Conservation (phyloP, 1,140 invertebrate genomes). For the Ostrea denselamellosa region DNA sequence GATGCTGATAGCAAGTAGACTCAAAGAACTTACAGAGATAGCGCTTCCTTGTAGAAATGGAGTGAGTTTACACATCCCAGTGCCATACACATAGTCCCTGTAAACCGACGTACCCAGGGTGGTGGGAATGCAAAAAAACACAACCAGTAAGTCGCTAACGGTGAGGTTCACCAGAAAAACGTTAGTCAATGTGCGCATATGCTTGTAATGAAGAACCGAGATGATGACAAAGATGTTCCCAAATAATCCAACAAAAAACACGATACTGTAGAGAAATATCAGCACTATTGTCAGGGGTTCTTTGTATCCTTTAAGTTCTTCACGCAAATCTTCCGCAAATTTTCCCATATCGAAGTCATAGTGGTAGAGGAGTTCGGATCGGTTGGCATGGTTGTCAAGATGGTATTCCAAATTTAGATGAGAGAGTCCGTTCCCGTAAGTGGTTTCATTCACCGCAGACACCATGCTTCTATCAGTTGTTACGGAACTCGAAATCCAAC, state of each 20-base stretch:
- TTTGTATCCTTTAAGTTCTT: constrained; percentile 51
- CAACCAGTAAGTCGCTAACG: constrained; percentile 88
- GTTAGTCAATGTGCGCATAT: constrained; percentile 88
- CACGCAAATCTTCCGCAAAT: constrained; percentile 25
- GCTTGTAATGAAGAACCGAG: constrained; percentile 67
- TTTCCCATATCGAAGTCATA: neutral
- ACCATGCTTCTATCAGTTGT: neutral
- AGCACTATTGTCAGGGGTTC: constrained; percentile 62
- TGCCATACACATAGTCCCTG: constrained; percentile 91
- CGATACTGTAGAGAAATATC: constrained; percentile 82
- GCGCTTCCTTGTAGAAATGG: constrained; percentile 72
- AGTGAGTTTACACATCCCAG: constrained; percentile 82
- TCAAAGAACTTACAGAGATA: constrained; percentile 73
- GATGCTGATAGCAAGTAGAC: constrained; percentile 73
- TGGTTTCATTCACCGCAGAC: neutral
- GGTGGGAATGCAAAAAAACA: constrained; percentile 89
- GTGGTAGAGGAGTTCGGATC: neutral
- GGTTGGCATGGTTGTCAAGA: neutral
- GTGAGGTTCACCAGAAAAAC: constrained; percentile 91
- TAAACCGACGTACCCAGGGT: constrained; percentile 90
- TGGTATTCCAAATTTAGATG: neutral
- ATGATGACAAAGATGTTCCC: constrained; percentile 92
- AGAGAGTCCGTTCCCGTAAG: neutral
- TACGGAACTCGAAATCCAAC: neutral
- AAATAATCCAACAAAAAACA: constrained; percentile 90